phyloP scores from a whole-genome alignment of 1,140 invertebrate species.

The Acromyrmex heyeri region DNA sequence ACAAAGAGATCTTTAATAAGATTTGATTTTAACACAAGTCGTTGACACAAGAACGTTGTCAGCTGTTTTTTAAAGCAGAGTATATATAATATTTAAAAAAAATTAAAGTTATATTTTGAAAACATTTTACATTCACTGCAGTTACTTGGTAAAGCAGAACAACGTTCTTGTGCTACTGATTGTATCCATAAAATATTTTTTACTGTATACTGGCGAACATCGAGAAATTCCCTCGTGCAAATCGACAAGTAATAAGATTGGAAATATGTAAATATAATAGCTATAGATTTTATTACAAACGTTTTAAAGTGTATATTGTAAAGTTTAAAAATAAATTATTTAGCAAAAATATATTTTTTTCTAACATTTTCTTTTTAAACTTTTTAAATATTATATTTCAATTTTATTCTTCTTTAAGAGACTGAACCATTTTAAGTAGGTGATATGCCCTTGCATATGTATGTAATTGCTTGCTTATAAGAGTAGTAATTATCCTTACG shows the following conservation, averaged over 20 bases:
- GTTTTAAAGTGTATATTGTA: background rate
- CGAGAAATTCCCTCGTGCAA: background rate
- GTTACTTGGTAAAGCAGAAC: no score
- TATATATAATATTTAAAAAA: no score
- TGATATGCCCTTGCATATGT: background rate
- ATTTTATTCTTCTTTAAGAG: background rate
- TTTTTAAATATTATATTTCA: background rate
- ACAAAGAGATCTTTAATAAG: no score
- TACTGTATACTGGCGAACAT: background rate
- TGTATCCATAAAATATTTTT: no score
- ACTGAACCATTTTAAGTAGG: conserved; percentile 1
- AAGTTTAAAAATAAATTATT: conserved; percentile 2
- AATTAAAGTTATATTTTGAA: no score
- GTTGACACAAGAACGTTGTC: no score
- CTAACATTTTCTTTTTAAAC: background rate
- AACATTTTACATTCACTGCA: no score
- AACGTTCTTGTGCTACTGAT: no score
- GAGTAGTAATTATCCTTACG: conserved; percentile 23
- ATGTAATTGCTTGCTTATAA: conserved; percentile 13
- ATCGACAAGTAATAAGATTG: background rate
- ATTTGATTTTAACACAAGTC: no score
- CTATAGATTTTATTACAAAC: no score
- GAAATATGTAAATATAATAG: background rate
- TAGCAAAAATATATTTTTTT: background rate
- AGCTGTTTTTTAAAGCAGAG: no score